phyloP scores from a whole-genome alignment of 1,140 invertebrate genomes.

The Lineus longissimus region DNA sequence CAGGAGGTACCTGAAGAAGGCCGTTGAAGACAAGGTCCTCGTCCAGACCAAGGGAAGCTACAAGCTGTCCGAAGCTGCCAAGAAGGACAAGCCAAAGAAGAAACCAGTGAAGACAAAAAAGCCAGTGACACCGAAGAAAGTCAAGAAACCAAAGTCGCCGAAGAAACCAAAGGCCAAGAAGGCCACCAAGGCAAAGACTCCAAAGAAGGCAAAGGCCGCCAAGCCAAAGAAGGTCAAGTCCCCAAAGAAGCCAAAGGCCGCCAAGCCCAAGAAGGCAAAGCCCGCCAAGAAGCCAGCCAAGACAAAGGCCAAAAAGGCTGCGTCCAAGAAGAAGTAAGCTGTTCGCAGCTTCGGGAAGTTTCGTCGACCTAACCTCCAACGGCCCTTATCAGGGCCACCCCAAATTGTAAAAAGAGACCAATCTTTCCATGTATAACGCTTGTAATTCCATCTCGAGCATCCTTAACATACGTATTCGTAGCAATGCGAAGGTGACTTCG shows the following conservation, averaged over 20 bases:
- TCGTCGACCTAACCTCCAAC: neutral
- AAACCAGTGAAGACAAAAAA: neutral
- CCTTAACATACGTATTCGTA: too few species aligned
- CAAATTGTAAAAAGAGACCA: neutral
- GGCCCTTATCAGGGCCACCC: conserved; percentile 33
- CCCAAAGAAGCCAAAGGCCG: conserved; percentile 5
- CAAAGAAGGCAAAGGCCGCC: conserved; percentile 18
- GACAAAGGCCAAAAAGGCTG: conserved; percentile 23
- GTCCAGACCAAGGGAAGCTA: conserved; percentile 33
- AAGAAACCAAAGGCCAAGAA: conserved; percentile 11
- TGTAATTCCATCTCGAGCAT: too few species aligned
- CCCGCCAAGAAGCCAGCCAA: conserved; percentile 13
- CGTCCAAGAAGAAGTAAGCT: conserved; percentile 22
- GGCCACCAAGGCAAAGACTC: neutral
- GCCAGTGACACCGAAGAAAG: conserved; percentile 2
- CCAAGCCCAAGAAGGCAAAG: conserved; percentile 17
- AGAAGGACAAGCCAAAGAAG: conserved; percentile 9
- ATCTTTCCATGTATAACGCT: neutral
- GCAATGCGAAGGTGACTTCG: too few species aligned
- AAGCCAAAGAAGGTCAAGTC: conserved; percentile 15
- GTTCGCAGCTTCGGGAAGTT: neutral
- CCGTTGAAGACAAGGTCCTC: conserved; percentile 23
- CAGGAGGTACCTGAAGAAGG: conserved; percentile 31
- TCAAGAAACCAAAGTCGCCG: conserved; percentile 11
- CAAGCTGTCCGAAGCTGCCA: conserved; percentile 16